These are phyloP conservation scores for Pao palembangensis DNA, from an alignment of 2,113 vertebrate species.

Conservation along the genomic window DNA sequence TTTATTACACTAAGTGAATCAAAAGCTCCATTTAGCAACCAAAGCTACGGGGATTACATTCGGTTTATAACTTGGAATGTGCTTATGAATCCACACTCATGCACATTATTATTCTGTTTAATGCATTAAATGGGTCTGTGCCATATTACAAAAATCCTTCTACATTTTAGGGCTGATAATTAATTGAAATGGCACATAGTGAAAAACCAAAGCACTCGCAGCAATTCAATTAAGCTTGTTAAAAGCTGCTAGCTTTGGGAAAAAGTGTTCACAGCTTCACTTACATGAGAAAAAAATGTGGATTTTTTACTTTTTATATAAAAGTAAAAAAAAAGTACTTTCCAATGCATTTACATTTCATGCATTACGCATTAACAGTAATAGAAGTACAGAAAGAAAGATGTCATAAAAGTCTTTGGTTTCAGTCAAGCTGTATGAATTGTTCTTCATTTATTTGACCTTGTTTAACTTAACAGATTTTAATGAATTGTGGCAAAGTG, in stretches of 20 bases:
- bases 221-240: constrained; percentile 78
- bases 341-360: constrained; percentile 3
- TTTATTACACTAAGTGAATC: constrained; percentile 69
- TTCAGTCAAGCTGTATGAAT: constrained; percentile 26
- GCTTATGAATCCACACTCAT: constrained; percentile 67
- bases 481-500: not conserved
- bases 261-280: constrained; percentile 71
- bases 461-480: not conserved
- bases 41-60: constrained; percentile 73
- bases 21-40: constrained; percentile 68
- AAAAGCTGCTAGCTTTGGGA: constrained; percentile 75
- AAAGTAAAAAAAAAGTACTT: constrained; percentile 32
- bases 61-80: constrained; percentile 69
- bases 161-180: constrained; percentile 75
- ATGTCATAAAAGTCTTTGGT: constrained; percentile 5
- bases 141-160: constrained; percentile 72
- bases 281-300: constrained; percentile 56
- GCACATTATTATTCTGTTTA: constrained; percentile 74
- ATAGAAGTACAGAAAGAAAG: not conserved
- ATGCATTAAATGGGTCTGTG: constrained; percentile 74
- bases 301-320: constrained; percentile 28
- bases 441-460: not conserved
- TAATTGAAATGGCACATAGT: constrained; percentile 77
- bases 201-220: constrained; percentile 71
- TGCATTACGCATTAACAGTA: constrained; percentile 11